Evolutionary conservation across 2,113 vertebrate genomes (phyloP), one percentile per base, ranked within the genome.

Genomic region (Platichthys flesus): DNA sequence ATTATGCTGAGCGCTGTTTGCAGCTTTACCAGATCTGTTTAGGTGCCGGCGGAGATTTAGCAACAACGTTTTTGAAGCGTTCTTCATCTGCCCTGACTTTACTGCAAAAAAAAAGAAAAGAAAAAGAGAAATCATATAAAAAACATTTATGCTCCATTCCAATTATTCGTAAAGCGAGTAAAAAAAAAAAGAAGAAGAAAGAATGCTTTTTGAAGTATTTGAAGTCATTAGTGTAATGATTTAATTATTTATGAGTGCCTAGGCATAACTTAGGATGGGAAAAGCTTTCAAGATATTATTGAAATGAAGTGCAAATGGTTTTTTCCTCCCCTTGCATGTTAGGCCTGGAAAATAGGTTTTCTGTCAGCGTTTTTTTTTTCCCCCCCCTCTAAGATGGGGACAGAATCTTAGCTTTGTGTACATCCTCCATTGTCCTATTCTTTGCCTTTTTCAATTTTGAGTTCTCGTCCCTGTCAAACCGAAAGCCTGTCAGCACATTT

Each of bases 171-270:
- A 80, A 83, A 79, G 67, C 20, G 31, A 81, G 68, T 63, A 71
- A 83, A 78, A 60, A 77, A 23, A 68, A n/a, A n/a, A n/a, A n/a
- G 81, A 78, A 76, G 78, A 70, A 91, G 69, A 10, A 20, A 21
- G 58, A 78, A 91, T 88, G 80, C 66, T 81, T 77, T 91, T 90
- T 88, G 70, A 89, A 90, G 87, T 88, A 87, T 88, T 86, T 85
- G 76, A 89, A 91, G 81, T 89, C 84, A 87, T 93, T 89, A 91
- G 82, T 89, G 67, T 88, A 89, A 93, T 88, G 71, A 89, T 90
- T 92, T 87, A 81, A 91, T 91, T 92, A 91, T 92, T 90, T 85
- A 89, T 80, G 74, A 84, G 75, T 72, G 84, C 73, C 70, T 61
- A n/a, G 65, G 82, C 79, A 90, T 84, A 82, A 84, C 72, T 88